phyloP scores from a whole-genome alignment of 2,113 vertebrate species.

The Apteryx owenii region DNA sequence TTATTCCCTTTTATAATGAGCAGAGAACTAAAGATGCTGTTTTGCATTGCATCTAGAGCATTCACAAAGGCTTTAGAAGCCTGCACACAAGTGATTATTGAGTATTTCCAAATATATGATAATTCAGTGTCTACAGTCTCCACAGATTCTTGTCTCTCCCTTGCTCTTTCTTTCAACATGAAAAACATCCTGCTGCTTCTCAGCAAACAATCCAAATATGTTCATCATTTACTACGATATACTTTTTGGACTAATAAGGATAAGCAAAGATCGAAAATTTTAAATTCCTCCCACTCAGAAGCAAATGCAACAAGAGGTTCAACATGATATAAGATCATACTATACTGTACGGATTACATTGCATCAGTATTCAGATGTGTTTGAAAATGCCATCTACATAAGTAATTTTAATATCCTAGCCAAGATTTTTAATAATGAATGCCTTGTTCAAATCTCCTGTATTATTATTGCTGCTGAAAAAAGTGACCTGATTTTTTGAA shows the following conservation, averaged over 20 bases:
- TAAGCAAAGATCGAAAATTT: slow-evolving; percentile 1
- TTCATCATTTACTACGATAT: slow-evolving; percentile 11
- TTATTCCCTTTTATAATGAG: slow-evolving; percentile 21
- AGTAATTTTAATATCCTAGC: not conserved
- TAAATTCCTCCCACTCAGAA: not conserved
- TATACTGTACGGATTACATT: not conserved
- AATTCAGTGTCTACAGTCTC: slow-evolving; percentile 20
- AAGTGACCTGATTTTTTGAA: slow-evolving; percentile 12
- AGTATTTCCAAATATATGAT: slow-evolving; percentile 51
- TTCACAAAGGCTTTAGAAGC: slow-evolving; percentile 18
- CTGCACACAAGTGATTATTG: slow-evolving; percentile 14
- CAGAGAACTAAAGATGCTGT: not conserved
- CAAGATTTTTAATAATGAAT: not conserved
- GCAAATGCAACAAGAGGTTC: not conserved
- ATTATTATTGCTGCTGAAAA: not conserved
- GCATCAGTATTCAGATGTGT: not conserved
- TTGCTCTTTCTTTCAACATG: slow-evolving; percentile 33
- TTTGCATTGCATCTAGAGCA: not conserved
- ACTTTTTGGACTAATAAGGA: slow-evolving; percentile 27
- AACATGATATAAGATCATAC: not conserved
- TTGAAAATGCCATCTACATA: slow-evolving; percentile 7
- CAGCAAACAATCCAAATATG: slow-evolving; percentile 42
- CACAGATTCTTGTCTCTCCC: slow-evolving; percentile 23
- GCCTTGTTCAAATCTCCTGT: not conserved
- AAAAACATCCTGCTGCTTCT: slow-evolving; percentile 46